A percentile compares a stretch with the other conserved stretches of the same genome.
These are phyloP conservation scores for Corydoras maculifer DNA, from an alignment of 2,113 vertebrate species.

Conservation along the genomic window DNA sequence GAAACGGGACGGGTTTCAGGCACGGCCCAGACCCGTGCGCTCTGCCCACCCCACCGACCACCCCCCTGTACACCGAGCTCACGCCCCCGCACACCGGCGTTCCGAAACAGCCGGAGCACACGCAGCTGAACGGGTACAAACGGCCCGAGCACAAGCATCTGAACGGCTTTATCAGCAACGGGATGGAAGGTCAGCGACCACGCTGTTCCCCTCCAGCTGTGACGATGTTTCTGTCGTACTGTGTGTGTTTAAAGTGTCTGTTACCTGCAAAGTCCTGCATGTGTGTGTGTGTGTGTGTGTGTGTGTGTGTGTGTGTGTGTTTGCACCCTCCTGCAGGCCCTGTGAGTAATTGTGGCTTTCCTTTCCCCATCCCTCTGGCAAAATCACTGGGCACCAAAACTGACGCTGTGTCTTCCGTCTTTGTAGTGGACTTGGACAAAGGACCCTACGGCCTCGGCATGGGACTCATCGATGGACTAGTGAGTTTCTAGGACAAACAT, in stretches of 20 bases:
- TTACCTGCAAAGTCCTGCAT: constrained; percentile 51
- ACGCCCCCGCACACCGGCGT: constrained; percentile 19
- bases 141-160: constrained; percentile 64
- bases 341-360: constrained; percentile 70
- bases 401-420: constrained; percentile 82
- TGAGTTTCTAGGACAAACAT: constrained; percentile 58
- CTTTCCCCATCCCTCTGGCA: constrained; percentile 66
- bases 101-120: constrained; percentile 20
- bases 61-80: constrained; percentile 70
- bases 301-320: constrained; percentile 52
- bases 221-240: too few relatives aligned
- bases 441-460: constrained; percentile 89
- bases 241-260: too few relatives aligned
- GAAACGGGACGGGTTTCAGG: constrained; percentile 54
- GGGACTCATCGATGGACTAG: constrained; percentile 92
- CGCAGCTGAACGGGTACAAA: constrained; percentile 51
- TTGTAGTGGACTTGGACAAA: constrained; percentile 89
- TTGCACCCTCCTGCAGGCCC: constrained; percentile 64
- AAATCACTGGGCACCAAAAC: constrained; percentile 61
- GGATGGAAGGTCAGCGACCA: constrained; percentile 69
- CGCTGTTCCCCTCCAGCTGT: background rate
- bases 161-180: constrained; percentile 63
- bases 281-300: constrained; percentile 28
- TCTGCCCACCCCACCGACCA: constrained; percentile 82
- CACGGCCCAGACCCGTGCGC: constrained; percentile 67